phyloP scores from a whole-genome alignment of 2,888 invertebrate genomes.

The Amiota minor region DNA sequence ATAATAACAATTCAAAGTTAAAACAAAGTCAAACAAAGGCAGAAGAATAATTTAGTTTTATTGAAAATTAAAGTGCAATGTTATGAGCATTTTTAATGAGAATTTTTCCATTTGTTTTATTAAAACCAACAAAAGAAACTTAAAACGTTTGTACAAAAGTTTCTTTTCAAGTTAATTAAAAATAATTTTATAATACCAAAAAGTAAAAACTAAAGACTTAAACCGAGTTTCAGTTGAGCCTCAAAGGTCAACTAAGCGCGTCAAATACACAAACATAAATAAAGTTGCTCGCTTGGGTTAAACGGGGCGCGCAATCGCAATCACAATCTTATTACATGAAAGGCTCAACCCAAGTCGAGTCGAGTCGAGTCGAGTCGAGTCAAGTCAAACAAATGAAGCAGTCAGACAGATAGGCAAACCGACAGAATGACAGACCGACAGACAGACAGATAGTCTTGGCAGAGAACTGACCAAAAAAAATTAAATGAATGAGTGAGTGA shows the following conservation, averaged over 20 bases:
- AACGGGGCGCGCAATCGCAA: conserved; percentile 60
- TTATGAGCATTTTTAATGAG: conserved; percentile 65
- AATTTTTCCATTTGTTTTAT: conserved; percentile 53
- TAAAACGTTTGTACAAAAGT: neutral
- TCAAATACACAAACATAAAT: neutral
- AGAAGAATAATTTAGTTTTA: neutral
- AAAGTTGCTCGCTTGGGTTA: conserved; percentile 55
- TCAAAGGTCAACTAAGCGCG: conserved; percentile 41
- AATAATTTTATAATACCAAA: neutral
- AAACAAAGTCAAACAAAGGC: conserved; percentile 25
- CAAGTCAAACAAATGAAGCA: conserved; percentile 21
- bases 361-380: neutral
- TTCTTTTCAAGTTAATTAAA: conserved; percentile 17
- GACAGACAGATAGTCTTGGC: neutral
- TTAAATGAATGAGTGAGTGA: no score
- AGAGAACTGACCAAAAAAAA: neutral
- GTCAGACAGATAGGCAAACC: neutral
- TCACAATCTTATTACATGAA: conserved; percentile 28
- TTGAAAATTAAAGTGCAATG: conserved; percentile 60
- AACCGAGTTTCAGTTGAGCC: conserved; percentile 1
- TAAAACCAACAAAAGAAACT: conserved; percentile 2
- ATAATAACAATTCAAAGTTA: neutral
- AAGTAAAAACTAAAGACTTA: neutral
- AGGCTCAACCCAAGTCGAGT: no score
- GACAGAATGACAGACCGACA: neutral